Evolutionary conservation across 1,140 invertebrate genomes (phyloP).

Genomic region (Sitodiplosis mosellana): DNA sequence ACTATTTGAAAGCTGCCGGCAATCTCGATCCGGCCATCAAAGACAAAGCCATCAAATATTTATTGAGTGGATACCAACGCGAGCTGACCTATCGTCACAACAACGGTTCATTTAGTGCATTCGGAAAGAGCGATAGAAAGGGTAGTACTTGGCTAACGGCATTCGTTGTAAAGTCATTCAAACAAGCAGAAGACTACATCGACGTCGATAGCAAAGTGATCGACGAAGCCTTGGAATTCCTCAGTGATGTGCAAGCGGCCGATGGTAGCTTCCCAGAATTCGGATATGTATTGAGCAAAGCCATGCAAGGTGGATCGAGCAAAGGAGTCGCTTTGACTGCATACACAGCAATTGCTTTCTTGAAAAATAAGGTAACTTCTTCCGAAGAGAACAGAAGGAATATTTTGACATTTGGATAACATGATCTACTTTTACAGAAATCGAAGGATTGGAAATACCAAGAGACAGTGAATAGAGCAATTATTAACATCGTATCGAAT

Average conservation of each 20-base stretch:
- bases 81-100: conserved; percentile 73
- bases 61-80: conserved; percentile 80
- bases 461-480: conserved; percentile 50
- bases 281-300: conserved; percentile 52
- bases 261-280: conserved; percentile 72
- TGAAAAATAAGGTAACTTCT: conserved; percentile 57
- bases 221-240: conserved; percentile 54
- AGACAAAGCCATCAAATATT: conserved; percentile 48
- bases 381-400: too few relatives aligned
- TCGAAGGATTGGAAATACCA: conserved; percentile 26
- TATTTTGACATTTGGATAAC: too few relatives aligned
- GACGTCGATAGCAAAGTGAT: conserved; percentile 58
- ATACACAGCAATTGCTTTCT: conserved; percentile 55
- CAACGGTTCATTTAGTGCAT: conserved; percentile 92
- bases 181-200: conserved; percentile 61
- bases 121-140: conserved; percentile 54
- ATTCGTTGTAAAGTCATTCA: conserved; percentile 72
- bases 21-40: conserved; percentile 34
- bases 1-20: conserved; percentile 37
- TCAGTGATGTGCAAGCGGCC: conserved; percentile 49
- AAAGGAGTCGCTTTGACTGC: conserved; percentile 55
- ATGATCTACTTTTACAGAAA: background rate
- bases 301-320: conserved; percentile 51
- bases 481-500: conserved; percentile 58
- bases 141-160: conserved; percentile 89